phyloP scores from a whole-genome alignment of 2,113 vertebrate species.

The Burhinus oedicnemus region DNA sequence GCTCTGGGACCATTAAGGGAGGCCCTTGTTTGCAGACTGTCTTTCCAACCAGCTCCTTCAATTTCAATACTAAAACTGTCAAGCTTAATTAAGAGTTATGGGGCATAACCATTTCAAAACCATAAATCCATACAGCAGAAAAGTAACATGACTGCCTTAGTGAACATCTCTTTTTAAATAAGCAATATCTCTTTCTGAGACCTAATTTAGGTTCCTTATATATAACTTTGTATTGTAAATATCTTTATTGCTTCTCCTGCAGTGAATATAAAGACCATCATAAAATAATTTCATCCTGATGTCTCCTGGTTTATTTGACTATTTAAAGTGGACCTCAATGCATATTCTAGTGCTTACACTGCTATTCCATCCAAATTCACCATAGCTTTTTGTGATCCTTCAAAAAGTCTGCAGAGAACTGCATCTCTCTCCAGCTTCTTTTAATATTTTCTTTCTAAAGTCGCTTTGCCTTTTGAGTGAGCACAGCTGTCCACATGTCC shows the following conservation, averaged over 20 bases:
- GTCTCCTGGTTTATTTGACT: slow-evolving; percentile 28
- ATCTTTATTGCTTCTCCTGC: slow-evolving; percentile 36
- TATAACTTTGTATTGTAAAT: neutral
- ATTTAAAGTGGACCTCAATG: slow-evolving; percentile 7
- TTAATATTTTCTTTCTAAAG: neutral
- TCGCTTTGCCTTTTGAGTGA: neutral
- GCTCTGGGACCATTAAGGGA: slow-evolving; percentile 60
- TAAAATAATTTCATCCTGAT: slow-evolving; percentile 17
- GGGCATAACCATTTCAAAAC: slow-evolving; percentile 42
- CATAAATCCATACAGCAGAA: slow-evolving; percentile 47
- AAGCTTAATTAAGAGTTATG: slow-evolving; percentile 71
- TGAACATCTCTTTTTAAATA: slow-evolving; percentile 23
- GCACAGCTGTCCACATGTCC: accelerated
- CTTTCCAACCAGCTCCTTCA: slow-evolving; percentile 48
- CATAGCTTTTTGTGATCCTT: neutral
- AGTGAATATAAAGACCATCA: neutral
- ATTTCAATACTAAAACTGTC: slow-evolving; percentile 59
- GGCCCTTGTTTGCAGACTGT: slow-evolving; percentile 41
- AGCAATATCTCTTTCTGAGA: slow-evolving; percentile 24
- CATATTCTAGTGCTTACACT: neutral
- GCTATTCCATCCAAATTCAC: neutral
- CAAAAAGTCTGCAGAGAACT: neutral
- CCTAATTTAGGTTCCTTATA: slow-evolving; percentile 21
- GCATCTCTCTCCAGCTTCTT: neutral
- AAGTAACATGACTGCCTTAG: neutral